Evolutionary conservation across 1,140 invertebrate species (phyloP).

Genomic region (Cyphomyrmex costatus): DNA sequence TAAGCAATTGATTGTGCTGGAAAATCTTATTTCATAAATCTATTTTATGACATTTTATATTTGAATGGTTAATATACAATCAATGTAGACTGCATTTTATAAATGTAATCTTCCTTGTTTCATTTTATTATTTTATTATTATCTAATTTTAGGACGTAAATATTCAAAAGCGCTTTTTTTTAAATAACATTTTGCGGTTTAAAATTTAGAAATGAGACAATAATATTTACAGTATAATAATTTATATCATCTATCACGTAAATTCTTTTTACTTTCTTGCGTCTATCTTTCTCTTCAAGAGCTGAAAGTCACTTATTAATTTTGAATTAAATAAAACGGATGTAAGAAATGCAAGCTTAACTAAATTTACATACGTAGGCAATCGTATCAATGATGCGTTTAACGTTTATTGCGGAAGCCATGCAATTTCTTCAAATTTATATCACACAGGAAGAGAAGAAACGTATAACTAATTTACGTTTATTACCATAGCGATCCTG

Average conservation of each 20-base stretch:
- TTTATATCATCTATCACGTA: too few relatives aligned
- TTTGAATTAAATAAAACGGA: background rate
- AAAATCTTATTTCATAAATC: slow-evolving; percentile 10
- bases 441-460: background rate
- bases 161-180: background rate
- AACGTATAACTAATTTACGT: slow-evolving; percentile 16
- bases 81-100: background rate
- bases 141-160: background rate
- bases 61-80: background rate
- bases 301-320: background rate
- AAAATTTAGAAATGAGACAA: background rate
- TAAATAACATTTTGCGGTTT: background rate
- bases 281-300: background rate
- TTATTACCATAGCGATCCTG: slow-evolving; percentile 8
- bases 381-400: background rate
- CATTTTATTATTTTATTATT: background rate
- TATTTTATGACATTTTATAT: background rate
- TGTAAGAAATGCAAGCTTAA: background rate
- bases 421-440: slow-evolving; percentile 30
- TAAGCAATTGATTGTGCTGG: background rate
- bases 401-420: slow-evolving; percentile 31
- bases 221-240: too few relatives aligned
- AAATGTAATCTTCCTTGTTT: background rate
- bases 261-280: background rate
- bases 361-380: background rate